phyloP scores from a whole-genome alignment of 2,888 invertebrate species.

The Eudasyphora cyanicolor region DNA sequence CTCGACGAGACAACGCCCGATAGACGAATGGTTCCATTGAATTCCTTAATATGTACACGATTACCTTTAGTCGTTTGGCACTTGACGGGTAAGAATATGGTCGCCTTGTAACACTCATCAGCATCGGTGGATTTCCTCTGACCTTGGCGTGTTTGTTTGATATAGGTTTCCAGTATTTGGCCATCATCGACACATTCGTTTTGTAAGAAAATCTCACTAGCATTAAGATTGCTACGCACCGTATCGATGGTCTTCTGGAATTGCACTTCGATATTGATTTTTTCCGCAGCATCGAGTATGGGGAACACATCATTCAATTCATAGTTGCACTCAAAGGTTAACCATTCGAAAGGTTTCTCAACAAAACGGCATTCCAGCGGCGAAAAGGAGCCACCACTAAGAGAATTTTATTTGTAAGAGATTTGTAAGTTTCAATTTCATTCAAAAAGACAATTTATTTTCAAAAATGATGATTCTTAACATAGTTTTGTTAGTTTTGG shows the following conservation, averaged over 20 bases:
- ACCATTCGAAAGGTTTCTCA: conserved; percentile 87
- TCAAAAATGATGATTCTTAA: not conserved
- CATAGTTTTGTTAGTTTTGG: conserved; percentile 26
- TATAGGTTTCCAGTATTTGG: conserved; percentile 84
- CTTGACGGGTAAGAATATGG: conserved; percentile 87
- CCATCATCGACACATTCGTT: conserved; percentile 85
- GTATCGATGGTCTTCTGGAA: conserved; percentile 74
- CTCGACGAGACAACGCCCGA: conserved; percentile 80
- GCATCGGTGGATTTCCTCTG: conserved; percentile 39
- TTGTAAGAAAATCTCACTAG: conserved; percentile 88
- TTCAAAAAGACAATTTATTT: not conserved
- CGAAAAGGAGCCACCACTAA: conserved; percentile 81
- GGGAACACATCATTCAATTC: conserved; percentile 89
- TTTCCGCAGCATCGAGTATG: conserved; percentile 82
- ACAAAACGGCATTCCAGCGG: conserved; percentile 90
- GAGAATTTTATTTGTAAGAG: conserved; percentile 65
- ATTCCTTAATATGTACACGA: conserved; percentile 73
- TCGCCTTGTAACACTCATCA: conserved; percentile 80
- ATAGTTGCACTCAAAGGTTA: conserved; percentile 87
- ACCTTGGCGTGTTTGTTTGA: conserved; percentile 76
- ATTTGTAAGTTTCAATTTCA: not conserved
- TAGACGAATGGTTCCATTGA: conserved; percentile 75
- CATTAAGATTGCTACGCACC: conserved; percentile 77
- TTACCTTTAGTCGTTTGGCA: conserved; percentile 75
- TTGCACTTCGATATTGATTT: conserved; percentile 77